These are phyloP conservation scores for Notamacropus eugenii DNA, from an alignment of 2,797 vertebrate genomes.

Conservation along the genomic window DNA sequence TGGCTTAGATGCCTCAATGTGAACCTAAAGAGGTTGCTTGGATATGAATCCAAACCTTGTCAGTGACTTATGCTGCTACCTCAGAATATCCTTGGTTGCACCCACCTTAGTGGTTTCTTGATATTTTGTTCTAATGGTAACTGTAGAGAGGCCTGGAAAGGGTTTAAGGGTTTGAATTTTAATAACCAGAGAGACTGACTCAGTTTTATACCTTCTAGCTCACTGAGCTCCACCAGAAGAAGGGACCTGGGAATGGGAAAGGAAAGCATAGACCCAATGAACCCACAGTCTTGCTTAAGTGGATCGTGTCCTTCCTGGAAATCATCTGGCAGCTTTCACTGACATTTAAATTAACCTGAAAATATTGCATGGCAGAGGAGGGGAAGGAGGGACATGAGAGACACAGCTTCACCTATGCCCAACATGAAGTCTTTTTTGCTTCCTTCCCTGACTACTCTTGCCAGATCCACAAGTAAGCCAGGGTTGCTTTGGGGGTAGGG, in stretches of 20 bases:
- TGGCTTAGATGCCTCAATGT: background rate
- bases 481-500: background rate
- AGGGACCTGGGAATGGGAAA: background rate
- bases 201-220: background rate
- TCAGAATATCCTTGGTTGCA: background rate
- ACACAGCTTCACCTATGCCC: background rate
- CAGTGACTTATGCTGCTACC: background rate
- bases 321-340: background rate
- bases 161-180: background rate
- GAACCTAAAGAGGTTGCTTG: background rate
- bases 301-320: background rate
- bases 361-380: background rate
- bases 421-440: background rate
- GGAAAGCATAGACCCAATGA: background rate
- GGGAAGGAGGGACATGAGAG: background rate
- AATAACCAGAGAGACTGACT: background rate
- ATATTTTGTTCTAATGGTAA: constrained; percentile 3
- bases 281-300: background rate
- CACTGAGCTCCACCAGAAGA: background rate
- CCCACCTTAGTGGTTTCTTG: background rate
- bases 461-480: constrained; percentile 28
- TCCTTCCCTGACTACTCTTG: background rate
- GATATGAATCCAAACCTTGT: background rate
- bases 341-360: constrained; percentile 4
- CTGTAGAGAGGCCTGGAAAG: background rate